These are phyloP conservation scores for Urocitellus parryii DNA, from an alignment of 2,113 vertebrate genomes.

Conservation along the genomic window DNA sequence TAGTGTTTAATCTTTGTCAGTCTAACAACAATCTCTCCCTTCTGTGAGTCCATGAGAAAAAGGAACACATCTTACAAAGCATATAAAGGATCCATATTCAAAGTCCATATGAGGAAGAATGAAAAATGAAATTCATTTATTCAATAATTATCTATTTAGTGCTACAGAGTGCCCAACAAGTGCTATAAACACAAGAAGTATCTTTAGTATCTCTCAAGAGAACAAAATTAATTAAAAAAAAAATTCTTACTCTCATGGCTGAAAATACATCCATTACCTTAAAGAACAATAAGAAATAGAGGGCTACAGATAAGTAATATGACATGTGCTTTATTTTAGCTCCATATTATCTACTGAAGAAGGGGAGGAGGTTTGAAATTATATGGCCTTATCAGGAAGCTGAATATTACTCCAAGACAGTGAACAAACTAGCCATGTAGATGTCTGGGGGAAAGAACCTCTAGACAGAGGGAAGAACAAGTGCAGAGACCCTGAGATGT, in stretches of 20 bases:
- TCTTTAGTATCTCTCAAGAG: not conserved
- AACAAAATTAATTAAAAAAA: not conserved
- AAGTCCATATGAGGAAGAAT: not conserved
- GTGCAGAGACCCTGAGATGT: not conserved
- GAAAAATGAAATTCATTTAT: not conserved
- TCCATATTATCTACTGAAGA: not conserved
- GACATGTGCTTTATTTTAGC: not conserved
- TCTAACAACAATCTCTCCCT: not conserved
- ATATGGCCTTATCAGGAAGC: not conserved
- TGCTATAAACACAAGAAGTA: not conserved
- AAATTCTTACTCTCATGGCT: not conserved
- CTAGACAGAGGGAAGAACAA: not conserved
- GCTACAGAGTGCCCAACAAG: not conserved
- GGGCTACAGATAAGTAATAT: not conserved
- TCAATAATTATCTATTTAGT: not conserved
- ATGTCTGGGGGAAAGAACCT: not conserved
- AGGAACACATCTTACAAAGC: not conserved
- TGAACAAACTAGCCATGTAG: not conserved
- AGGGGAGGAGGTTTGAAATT: not conserved
- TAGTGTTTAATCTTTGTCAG: not conserved
- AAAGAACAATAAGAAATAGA: not conserved
- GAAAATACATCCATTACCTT: slow-evolving; percentile 18
- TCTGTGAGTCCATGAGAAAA: not conserved
- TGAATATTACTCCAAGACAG: not conserved
- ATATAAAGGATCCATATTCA: not conserved